Evolutionary conservation across 2,888 invertebrate genomes (phyloP).

Genomic region (Athrips mouffetella): DNA sequence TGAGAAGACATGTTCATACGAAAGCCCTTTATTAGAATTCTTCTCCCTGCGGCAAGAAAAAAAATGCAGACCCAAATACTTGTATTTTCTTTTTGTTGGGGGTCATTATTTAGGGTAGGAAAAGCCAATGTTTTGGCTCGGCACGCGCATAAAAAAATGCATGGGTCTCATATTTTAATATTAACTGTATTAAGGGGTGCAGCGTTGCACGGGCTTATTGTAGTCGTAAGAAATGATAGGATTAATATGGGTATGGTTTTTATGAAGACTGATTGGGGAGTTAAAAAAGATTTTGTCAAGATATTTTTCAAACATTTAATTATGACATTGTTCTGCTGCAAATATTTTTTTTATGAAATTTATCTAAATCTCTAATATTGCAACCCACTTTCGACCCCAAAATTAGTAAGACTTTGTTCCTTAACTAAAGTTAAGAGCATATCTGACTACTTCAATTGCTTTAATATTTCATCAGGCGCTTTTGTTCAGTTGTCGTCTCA

Average conservation of each 20-base stretch:
- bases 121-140: constrained; percentile 71
- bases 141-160: constrained; percentile 65
- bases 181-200: constrained; percentile 71
- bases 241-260: constrained; percentile 40
- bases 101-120: constrained; percentile 52
- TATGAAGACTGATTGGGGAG: constrained; percentile 4
- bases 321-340: no score
- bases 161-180: constrained; percentile 77
- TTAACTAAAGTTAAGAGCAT: no score
- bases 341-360: no score
- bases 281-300: background rate
- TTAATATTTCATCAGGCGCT: no score
- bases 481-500: no score
- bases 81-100: constrained; percentile 71
- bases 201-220: constrained; percentile 47
- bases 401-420: no score
- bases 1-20: constrained; percentile 33
- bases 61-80: constrained; percentile 71
- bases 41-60: constrained; percentile 48
- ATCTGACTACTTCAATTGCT: no score
- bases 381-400: no score
- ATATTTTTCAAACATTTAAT: background rate
- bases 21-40: constrained; percentile 50
- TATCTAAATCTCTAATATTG: no score
- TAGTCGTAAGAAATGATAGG: constrained; percentile 38